A percentile compares a stretch with the other conserved stretches of the same genome.
Conservation (phyloP, 2,888 invertebrate species). For the Prosopocoilus inquinatus region DNA sequence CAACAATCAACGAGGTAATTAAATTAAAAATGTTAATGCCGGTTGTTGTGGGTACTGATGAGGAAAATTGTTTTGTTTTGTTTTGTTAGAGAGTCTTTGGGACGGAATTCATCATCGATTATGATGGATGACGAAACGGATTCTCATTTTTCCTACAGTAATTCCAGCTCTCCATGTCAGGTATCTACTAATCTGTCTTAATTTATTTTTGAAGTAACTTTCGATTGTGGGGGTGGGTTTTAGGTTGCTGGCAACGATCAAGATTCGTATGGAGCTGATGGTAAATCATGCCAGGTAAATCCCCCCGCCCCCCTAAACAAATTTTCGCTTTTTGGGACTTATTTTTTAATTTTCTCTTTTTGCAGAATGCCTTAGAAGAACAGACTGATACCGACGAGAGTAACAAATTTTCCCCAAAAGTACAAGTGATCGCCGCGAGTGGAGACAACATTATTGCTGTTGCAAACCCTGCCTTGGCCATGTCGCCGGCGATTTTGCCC, state of each 20-base stretch:
- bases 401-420: constrained; percentile 48
- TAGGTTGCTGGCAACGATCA: constrained; percentile 26
- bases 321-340: not conserved
- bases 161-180: constrained; percentile 70
- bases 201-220: not conserved
- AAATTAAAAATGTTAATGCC: not conserved
- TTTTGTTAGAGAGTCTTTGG: constrained; percentile 50
- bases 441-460: constrained; percentile 88
- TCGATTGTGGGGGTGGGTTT: not conserved
- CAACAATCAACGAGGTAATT: constrained; percentile 23
- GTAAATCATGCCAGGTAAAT: constrained; percentile 23
- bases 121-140: constrained; percentile 66
- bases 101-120: constrained; percentile 49
- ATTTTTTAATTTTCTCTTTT: constrained; percentile 1
- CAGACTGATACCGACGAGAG: constrained; percentile 43
- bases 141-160: constrained; percentile 76
- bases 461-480: constrained; percentile 78
- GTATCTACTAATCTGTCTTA: constrained; percentile 36
- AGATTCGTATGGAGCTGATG: constrained; percentile 23
- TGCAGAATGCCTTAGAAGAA: constrained; percentile 38
- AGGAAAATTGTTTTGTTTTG: not conserved
- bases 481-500: constrained; percentile 53
- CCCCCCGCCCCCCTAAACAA: not conserved
- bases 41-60: not conserved
- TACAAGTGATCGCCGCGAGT: constrained; percentile 78